phyloP scores from a whole-genome alignment of 1,140 invertebrate genomes.

The Drosophila baimaii region DNA sequence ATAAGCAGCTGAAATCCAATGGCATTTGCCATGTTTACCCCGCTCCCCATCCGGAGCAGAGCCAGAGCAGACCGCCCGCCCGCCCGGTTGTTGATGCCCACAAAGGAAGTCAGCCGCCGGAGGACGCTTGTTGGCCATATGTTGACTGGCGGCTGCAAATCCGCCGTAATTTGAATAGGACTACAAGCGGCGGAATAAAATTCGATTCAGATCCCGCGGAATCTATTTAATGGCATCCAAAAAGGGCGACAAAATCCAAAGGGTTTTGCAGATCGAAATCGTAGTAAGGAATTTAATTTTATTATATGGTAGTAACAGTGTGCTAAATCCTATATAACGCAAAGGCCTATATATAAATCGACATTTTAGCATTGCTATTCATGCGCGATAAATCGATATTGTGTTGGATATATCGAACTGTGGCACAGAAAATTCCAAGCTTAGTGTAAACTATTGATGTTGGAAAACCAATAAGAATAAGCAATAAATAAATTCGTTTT shows the following conservation, averaged over 20 bases:
- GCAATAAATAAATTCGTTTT: too few relatives aligned
- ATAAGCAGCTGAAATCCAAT: slow-evolving; percentile 77
- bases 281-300: slow-evolving; percentile 5
- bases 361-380: too few relatives aligned
- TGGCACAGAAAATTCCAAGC: too few relatives aligned
- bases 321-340: too few relatives aligned
- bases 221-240: slow-evolving; percentile 63
- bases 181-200: slow-evolving; percentile 71
- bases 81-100: background rate
- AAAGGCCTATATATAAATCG: too few relatives aligned
- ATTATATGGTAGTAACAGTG: background rate
- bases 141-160: slow-evolving; percentile 73
- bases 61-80: background rate
- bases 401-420: too few relatives aligned
- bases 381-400: too few relatives aligned
- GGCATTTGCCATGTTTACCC: slow-evolving; percentile 50
- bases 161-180: slow-evolving; percentile 81
- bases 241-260: slow-evolving; percentile 18
- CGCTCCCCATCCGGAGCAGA: background rate
- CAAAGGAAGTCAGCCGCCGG: slow-evolving; percentile 29
- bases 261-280: slow-evolving; percentile 17
- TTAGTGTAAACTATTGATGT: too few relatives aligned
- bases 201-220: slow-evolving; percentile 55
- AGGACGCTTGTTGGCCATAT: slow-evolving; percentile 57
- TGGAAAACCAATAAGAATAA: too few relatives aligned